A percentile compares a stretch with the other conserved stretches of the same genome.
Conservation (phyloP, 2,113 vertebrate genomes). For the Serilophus lunatus region DNA sequence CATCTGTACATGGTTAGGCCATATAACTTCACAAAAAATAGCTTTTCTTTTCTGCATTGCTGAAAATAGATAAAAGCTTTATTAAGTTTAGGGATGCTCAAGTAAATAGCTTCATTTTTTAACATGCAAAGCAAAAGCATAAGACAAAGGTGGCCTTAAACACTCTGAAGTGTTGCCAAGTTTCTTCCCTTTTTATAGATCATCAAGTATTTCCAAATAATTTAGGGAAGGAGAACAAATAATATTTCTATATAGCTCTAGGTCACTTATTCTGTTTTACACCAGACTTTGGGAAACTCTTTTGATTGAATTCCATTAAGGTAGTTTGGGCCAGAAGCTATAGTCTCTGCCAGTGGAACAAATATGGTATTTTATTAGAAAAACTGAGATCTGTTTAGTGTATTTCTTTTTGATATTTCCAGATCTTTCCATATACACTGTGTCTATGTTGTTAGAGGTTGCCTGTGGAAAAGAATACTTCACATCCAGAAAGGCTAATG, state of each 20-base stretch:
- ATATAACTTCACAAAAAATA: background rate
- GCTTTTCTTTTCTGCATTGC: background rate
- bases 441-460: constrained; percentile 20
- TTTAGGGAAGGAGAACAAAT: background rate
- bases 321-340: constrained; percentile 10
- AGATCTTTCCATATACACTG: constrained; percentile 37
- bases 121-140: background rate
- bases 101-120: background rate
- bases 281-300: background rate
- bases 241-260: background rate
- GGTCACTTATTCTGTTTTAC: background rate
- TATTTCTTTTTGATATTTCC: constrained; percentile 57
- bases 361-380: constrained; percentile 39
- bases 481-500: constrained; percentile 15
- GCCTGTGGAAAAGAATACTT: constrained; percentile 52
- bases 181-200: background rate
- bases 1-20: background rate
- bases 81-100: background rate
- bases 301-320: background rate
- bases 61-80: background rate
- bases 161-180: background rate
- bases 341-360: constrained; percentile 29
- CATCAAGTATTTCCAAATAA: background rate
- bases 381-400: constrained; percentile 13
- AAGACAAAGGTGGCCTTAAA: background rate